phyloP scores from a whole-genome alignment of 2,113 vertebrate genomes.

The Phaethornis superciliosus region DNA sequence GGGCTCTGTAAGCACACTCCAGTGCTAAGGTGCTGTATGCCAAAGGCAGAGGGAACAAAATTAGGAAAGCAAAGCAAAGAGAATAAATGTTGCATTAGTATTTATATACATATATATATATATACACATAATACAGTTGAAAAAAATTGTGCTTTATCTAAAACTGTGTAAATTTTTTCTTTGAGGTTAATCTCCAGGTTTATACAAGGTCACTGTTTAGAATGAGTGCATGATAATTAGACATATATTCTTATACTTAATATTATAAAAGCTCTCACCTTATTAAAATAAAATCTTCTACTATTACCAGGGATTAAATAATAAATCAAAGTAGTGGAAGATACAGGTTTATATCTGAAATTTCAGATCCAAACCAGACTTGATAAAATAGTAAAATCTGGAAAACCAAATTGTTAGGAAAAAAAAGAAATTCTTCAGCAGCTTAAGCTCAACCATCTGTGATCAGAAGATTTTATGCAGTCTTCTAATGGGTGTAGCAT shows the following conservation, averaged over 20 bases:
- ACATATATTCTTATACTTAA: background rate
- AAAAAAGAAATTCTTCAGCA: background rate
- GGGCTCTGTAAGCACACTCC: background rate
- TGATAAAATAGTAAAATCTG: background rate
- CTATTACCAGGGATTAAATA: background rate
- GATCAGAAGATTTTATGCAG: background rate
- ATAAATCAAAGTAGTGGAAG: background rate
- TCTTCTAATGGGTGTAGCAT: background rate
- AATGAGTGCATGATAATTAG: background rate
- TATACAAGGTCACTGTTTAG: background rate
- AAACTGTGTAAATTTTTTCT: background rate
- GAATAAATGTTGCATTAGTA: background rate
- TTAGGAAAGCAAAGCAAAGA: background rate
- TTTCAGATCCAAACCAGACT: background rate
- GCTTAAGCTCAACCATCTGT: background rate
- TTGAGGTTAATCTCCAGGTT: background rate
- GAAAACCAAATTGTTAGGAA: background rate
- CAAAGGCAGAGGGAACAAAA: background rate
- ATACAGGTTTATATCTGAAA: background rate
- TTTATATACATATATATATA: background rate
- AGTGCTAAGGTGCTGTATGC: background rate
- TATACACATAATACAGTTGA: background rate
- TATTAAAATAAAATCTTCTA: background rate
- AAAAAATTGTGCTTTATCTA: background rate
- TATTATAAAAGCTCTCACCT: background rate